Evolutionary conservation across 2,888 invertebrate species (phyloP), one percentile per base, ranked within the genome.

Genomic region (Andrena hattorfiana): DNA sequence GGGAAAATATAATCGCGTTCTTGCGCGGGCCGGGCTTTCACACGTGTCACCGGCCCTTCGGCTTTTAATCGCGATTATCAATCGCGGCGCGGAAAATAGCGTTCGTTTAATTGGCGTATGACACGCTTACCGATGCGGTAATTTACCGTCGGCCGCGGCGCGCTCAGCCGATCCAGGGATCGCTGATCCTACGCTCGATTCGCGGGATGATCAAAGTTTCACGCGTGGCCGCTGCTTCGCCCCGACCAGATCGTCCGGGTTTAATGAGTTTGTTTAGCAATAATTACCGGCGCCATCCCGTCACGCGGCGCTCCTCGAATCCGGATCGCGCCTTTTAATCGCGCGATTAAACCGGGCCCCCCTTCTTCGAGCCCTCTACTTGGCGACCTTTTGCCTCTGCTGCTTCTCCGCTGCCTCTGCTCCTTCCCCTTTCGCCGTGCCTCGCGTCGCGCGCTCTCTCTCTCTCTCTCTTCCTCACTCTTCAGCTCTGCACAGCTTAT

Each of bases 71-170:
- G 86, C 87, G 86, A 90, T 91, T 89, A 90, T 89, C 87, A 89
- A 90, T 91, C 87, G 88, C 85, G 82, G 75, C 68, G 83, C 69
- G 85, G 87, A 89, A 89, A 89, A 89, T 89, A 89, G 89, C 88
- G 83, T 88, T 77, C 84, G 85, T 85, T 89, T 92, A 92, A 92
- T 92, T 92, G 92, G 88, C 91, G 90, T 88, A 89, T 91, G 92
- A 91, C 90, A 89, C 90, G 90, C 90, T 91, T 89, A 89, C 90
- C 89, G 89, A 89, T 83, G 89, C 85, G 91, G 88, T 91, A 90
- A 91, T 91, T 92, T 88, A 91, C 91, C 91, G 88, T 86, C 89
- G 85, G 89, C 84, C 75, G 72, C 75, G 73, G 83, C 85, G 79
- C 88, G 79, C 88, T 89, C 85, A 83, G 79, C 85, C 84, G 89